These are phyloP conservation scores for Neodontobutis hainanensis DNA, from an alignment of 2,113 vertebrate genomes.

Conservation along the genomic window DNA sequence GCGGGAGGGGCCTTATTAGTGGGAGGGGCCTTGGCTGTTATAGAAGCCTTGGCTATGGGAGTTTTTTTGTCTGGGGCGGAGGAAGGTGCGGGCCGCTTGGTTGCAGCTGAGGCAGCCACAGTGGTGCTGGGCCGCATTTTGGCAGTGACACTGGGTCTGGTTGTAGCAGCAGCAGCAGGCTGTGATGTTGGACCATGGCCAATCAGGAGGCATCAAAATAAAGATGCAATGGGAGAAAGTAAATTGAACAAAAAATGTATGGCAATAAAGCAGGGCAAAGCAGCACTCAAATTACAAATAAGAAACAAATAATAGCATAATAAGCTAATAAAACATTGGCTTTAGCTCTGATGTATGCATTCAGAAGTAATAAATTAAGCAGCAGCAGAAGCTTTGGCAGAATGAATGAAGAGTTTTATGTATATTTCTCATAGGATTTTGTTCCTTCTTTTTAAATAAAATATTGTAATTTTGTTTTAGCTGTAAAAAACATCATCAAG, in stretches of 20 bases:
- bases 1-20: too few relatives aligned
- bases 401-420: conserved; percentile 6
- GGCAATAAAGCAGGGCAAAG: conserved; percentile 42
- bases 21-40: too few relatives aligned
- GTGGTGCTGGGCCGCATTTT: conserved; percentile 76
- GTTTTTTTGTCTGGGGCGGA: conserved; percentile 82
- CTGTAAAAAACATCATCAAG: too few relatives aligned
- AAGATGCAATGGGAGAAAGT: conserved; percentile 57
- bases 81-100: conserved; percentile 79
- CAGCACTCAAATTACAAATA: conserved; percentile 16
- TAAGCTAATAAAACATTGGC: neutral
- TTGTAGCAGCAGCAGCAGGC: conserved; percentile 74
- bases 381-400: conserved; percentile 34
- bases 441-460: neutral
- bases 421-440: too few relatives aligned
- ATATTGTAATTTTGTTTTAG: too few relatives aligned
- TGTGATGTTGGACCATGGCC: conserved; percentile 74
- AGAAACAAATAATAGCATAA: conserved; percentile 6
- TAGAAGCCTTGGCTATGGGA: conserved; percentile 70
- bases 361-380: conserved; percentile 1
- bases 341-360: neutral
- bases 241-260: conserved; percentile 31
- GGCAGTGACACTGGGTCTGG: conserved; percentile 74
- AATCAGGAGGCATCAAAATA: conserved; percentile 42
- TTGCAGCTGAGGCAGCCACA: conserved; percentile 52